A percentile compares a stretch with the other conserved stretches of the same genome.
Conservation (phyloP, 2,113 vertebrate genomes). For the Lepisosteus oculatus region DNA sequence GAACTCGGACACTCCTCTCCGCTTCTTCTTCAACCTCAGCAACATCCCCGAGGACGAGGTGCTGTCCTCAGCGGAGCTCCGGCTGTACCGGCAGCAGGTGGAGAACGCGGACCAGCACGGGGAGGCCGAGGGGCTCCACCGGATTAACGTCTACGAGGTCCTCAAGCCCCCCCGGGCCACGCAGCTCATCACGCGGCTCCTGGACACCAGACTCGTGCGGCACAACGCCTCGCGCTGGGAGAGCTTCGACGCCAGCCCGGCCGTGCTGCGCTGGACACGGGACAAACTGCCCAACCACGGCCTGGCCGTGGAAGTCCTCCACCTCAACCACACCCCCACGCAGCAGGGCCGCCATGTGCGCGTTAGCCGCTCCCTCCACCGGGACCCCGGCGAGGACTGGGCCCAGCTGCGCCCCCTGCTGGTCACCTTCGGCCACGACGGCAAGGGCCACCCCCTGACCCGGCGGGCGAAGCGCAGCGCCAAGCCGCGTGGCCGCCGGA, state of each 20-base stretch:
- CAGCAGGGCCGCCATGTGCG: constrained; percentile 88
- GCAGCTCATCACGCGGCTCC: constrained; percentile 86
- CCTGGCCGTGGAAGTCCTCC: constrained; percentile 86
- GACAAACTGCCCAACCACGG: constrained; percentile 89
- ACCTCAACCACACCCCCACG: constrained; percentile 71
- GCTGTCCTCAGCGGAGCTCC: constrained; percentile 89
- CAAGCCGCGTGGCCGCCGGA: constrained; percentile 83
- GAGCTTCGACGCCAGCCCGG: constrained; percentile 94
- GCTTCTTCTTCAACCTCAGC: constrained; percentile 95
- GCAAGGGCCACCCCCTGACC: constrained; percentile 85
- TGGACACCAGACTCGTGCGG: constrained; percentile 91
- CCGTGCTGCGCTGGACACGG: constrained; percentile 90
- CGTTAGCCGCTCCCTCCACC: constrained; percentile 86
- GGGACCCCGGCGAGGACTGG: constrained; percentile 82
- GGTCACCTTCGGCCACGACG: constrained; percentile 95
- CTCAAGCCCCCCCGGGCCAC: constrained; percentile 76
- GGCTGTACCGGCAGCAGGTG: constrained; percentile 87
- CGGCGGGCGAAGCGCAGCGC: constrained; percentile 84
- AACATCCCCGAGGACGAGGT: constrained; percentile 92
- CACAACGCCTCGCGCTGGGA: constrained; percentile 91
- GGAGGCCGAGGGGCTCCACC: constrained; percentile 69
- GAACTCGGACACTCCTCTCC: constrained; percentile 58
- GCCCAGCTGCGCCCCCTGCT: constrained; percentile 90
- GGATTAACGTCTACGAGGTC: constrained; percentile 96
- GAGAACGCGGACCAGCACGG: constrained; percentile 61